Conservation (phyloP, 2,888 invertebrate genomes). For the Eulithis prunata region DNA sequence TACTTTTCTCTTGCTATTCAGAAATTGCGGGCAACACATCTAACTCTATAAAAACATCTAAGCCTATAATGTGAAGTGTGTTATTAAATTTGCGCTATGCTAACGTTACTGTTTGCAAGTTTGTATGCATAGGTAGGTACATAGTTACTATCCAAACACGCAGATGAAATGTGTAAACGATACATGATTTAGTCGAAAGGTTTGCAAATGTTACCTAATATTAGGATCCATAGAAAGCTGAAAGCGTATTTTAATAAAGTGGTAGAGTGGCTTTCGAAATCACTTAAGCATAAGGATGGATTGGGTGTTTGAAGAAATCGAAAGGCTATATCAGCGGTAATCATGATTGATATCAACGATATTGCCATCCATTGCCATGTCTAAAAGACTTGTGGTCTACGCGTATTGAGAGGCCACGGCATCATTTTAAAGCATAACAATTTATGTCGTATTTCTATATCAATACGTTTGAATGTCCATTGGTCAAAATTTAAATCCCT, state of each 20-base stretch:
- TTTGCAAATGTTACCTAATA: not conserved
- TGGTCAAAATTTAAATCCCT: too few relatives aligned
- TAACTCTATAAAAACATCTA: too few relatives aligned
- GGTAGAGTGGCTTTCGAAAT: slow-evolving; percentile 4
- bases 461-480: too few relatives aligned
- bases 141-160: not conserved
- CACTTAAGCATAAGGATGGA: not conserved
- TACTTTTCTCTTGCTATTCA: too few relatives aligned
- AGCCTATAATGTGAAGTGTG: slow-evolving; percentile 43
- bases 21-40: too few relatives aligned
- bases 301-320: not conserved
- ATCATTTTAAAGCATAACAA: too few relatives aligned
- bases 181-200: slow-evolving; percentile 1
- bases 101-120: slow-evolving; percentile 21
- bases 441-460: too few relatives aligned
- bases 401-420: too few relatives aligned
- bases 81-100: slow-evolving; percentile 46
- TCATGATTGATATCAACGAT: not conserved
- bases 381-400: not conserved
- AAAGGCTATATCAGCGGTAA: not conserved
- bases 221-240: slow-evolving; percentile 3
- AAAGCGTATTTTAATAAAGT: not conserved
- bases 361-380: not conserved
- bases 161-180: not conserved
- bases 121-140: not conserved